These are phyloP conservation scores for Caenorhabditis wallacei DNA, from an alignment of 2,888 invertebrate genomes.

Conservation along the genomic window DNA sequence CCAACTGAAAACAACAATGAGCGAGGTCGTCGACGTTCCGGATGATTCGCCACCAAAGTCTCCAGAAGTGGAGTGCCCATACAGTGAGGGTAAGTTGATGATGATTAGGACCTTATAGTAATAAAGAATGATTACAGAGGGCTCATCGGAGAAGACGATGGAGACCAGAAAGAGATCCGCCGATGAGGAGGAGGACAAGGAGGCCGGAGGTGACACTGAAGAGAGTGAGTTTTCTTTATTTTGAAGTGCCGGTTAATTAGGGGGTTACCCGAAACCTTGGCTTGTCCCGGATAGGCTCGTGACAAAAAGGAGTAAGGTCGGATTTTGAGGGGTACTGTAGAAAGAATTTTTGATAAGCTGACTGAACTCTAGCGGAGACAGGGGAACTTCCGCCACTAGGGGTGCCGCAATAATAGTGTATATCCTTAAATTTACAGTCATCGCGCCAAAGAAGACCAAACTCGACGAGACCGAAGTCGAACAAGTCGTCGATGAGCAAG, in stretches of 20 bases:
- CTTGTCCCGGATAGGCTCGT: too few relatives aligned
- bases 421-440: neutral
- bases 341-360: too few relatives aligned
- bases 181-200: conserved; percentile 2
- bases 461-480: conserved; percentile 17
- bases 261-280: too few relatives aligned
- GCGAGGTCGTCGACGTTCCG: conserved; percentile 45
- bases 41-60: conserved; percentile 50
- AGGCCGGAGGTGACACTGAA: conserved; percentile 12
- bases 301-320: too few relatives aligned
- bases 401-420: neutral
- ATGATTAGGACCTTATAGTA: neutral
- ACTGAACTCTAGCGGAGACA: too few relatives aligned
- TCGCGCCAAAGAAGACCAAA: conserved; percentile 23
- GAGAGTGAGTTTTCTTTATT: conserved; percentile 2
- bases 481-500: conserved; percentile 24
- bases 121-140: conserved; percentile 12
- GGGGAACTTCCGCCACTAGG: too few relatives aligned
- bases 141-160: conserved; percentile 35
- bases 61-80: conserved; percentile 54
- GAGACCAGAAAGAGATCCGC: conserved; percentile 43
- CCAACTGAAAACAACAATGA: conserved; percentile 21
- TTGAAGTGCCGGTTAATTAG: too few relatives aligned
- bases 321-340: too few relatives aligned
- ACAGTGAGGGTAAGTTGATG: conserved; percentile 25